Evolutionary conservation across 2,888 invertebrate species (phyloP), one percentile per base, ranked within the genome.

Genomic region (Amphipyra berbera): DNA sequence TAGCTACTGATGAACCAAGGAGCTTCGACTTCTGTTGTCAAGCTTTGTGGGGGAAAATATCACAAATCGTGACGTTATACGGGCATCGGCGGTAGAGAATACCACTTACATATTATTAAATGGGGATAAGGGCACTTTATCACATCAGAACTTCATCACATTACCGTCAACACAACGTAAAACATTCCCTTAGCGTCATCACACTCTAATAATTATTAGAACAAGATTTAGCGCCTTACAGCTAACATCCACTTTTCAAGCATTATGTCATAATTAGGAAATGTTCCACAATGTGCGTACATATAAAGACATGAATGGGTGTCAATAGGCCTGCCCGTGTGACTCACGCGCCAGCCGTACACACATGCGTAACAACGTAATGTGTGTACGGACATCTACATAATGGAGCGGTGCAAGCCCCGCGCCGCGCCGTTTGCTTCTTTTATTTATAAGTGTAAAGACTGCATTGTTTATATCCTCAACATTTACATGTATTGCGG

Each of bases 231-330:
- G 30, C 15, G 9, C 6, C 37, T 35, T 30, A 30, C 40, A 37
- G 40, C 13, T 1, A 27, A 61, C 9, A 27, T 15, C 50, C 8
- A 15, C n/a, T 50, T 49, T 33, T 6, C 6, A 35, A 44, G 33
- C 30, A 41, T 38, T 63, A 50, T 46, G 41, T 42, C 45, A 55
- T 10, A 40, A 41, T 15, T 15, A 46, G 40, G 44, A 38, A 37
- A 49, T 63, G 40, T 30, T 45, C 48, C 35, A 12, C 30, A 8
- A 15, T 42, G 33, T 10, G 41, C 56, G 45, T 63, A 70, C 70
- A 49, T 62, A 69, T 45, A 33, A 49, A 62, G 54, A 46, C 37
- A 46, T 55, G 71, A 68, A 71, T 71, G 56, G 45, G 33, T 38
- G 46, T 63, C 35, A 33, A n/a, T 14, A 37, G 21, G 30, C 27